These are phyloP conservation scores for Pseudorhombus dupliciocellatus DNA, from an alignment of 2,113 vertebrate species.

Conservation along the genomic window DNA sequence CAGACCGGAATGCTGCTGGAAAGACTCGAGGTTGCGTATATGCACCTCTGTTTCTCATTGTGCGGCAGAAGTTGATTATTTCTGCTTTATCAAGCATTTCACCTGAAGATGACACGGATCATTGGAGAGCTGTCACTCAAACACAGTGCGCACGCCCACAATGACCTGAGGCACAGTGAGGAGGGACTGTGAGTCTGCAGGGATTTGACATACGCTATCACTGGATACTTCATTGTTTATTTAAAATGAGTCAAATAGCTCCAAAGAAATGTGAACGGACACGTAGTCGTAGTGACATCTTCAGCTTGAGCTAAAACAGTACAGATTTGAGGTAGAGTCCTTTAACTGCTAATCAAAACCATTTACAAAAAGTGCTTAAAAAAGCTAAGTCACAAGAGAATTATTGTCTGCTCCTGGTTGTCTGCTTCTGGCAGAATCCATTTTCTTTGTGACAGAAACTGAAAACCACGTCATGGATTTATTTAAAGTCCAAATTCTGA, in stretches of 20 bases:
- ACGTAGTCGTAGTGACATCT: too few species aligned
- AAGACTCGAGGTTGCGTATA: slow-evolving; percentile 17
- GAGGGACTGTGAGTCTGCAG: not conserved
- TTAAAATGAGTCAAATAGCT: not conserved
- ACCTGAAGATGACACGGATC: not conserved
- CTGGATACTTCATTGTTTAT: not conserved
- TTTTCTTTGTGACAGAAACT: too few species aligned
- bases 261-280: too few species aligned
- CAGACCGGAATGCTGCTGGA: slow-evolving; percentile 30
- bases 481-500: slow-evolving; percentile 5
- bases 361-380: not conserved
- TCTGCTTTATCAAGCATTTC: slow-evolving; percentile 4
- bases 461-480: not conserved
- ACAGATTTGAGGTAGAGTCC: not conserved
- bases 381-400: not conserved
- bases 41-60: slow-evolving; percentile 1
- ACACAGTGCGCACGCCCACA: not conserved
- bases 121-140: not conserved
- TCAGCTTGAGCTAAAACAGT: not conserved
- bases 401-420: not conserved
- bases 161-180: not conserved
- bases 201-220: not conserved
- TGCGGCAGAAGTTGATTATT: slow-evolving; percentile 14
- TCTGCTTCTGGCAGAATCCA: not conserved
- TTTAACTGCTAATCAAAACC: not conserved